phyloP scores from a whole-genome alignment of 92 coral and sea anemone genomes.

The Bergia sp. region DNA sequence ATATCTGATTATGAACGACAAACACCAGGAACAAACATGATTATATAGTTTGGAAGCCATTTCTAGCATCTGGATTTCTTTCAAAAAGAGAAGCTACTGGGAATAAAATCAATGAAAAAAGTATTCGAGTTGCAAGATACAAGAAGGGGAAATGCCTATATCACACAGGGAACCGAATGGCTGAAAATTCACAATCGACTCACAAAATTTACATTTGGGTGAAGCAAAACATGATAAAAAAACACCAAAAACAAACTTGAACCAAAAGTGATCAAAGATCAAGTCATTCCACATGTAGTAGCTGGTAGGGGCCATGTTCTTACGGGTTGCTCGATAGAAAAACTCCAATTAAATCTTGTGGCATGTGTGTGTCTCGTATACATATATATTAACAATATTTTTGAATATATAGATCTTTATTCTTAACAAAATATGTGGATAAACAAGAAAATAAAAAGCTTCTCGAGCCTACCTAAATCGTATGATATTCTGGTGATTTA shows the following conservation, averaged over 20 bases:
- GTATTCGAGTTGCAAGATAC: no score
- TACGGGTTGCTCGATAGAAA: constrained; percentile 39
- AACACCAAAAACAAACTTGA: background rate
- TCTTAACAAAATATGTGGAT: background rate
- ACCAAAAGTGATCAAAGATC: constrained; percentile 40
- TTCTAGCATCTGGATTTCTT: no score
- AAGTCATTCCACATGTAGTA: constrained; percentile 38
- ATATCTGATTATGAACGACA: no score
- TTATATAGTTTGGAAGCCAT: no score
- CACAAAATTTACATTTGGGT: background rate
- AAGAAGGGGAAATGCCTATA: no score
- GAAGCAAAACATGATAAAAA: background rate
- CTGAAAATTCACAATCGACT: background rate
- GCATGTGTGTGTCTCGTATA: constrained; percentile 31
- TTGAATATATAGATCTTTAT: background rate
- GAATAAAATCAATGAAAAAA: no score
- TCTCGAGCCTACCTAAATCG: constrained; percentile 69
- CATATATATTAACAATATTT: constrained; percentile 8
- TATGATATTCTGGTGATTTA: constrained; percentile 83
- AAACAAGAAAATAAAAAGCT: background rate
- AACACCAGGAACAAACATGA: no score
- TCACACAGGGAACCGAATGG: no score
- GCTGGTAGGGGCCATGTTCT: constrained; percentile 28
- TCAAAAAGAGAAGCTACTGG: no score
- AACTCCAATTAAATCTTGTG: constrained; percentile 28